phyloP scores from a whole-genome alignment of 2,888 invertebrate species.

The Athalia cordata region DNA sequence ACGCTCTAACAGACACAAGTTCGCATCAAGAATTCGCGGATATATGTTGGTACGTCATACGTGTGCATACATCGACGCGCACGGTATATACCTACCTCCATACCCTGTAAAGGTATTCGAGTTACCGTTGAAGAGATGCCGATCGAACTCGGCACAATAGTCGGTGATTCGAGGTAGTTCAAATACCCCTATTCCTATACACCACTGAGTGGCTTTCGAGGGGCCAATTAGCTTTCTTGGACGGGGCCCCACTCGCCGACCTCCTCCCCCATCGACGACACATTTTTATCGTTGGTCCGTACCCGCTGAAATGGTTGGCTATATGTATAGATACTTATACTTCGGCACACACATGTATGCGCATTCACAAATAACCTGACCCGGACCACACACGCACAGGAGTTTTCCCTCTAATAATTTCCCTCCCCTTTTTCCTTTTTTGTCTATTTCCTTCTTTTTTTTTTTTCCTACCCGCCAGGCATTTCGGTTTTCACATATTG shows the following conservation, averaged over 20 bases:
- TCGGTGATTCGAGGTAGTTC: conserved; percentile 27
- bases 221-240: conserved; percentile 21
- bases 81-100: background rate
- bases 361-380: too few relatives aligned
- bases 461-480: too few relatives aligned
- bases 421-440: too few relatives aligned
- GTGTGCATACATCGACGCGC: too few relatives aligned
- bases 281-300: background rate
- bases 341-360: too few relatives aligned
- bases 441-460: too few relatives aligned
- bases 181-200: conserved; percentile 6
- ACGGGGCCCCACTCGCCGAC: background rate
- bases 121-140: conserved; percentile 5
- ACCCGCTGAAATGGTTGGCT: too few relatives aligned
- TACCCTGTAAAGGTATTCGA: background rate
- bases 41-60: background rate
- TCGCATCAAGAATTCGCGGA: background rate
- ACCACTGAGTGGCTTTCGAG: conserved; percentile 24
- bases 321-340: too few relatives aligned
- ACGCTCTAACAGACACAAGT: too few relatives aligned
- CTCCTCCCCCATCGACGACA: background rate
- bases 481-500: too few relatives aligned
- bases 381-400: too few relatives aligned
- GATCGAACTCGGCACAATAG: conserved; percentile 27
- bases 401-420: too few relatives aligned